Evolutionary conservation across 1,140 invertebrate species (phyloP), one percentile per base, ranked within the genome.

Genomic region (Ericerus pela): DNA sequence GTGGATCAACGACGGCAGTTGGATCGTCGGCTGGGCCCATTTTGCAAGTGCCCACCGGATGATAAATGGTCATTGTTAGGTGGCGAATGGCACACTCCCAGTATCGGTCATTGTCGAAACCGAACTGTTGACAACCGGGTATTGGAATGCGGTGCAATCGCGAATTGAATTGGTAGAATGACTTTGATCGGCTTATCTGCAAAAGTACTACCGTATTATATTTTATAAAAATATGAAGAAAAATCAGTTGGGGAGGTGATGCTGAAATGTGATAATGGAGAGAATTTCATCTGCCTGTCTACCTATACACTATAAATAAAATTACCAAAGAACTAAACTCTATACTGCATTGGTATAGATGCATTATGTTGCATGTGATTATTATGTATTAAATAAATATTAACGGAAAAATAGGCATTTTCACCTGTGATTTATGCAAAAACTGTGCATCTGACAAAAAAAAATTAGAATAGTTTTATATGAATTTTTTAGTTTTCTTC

Each of bases 51-150:
- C 84, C 83, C 18, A 81, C 78, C 0, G 84, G 84, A 73, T 86
- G 84, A 65, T 89, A 90, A 57, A 90, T 84, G 2, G 88, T 91
- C 81, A 88, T 85, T 0, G 84, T 81, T 43, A 88, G 82, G 20
- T 85, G 85, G 20, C 86, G 71, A 11, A 87, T 84, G 63, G 86
- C 81, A 64, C 88, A 92, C 63, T 88, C 87, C 72, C 87, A 81
- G 62, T 90, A 92, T 2, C 76, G 76, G 59, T 91, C 85, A 1
- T 79, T 79, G 14, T 76, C 78, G 64, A 88, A 87, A 59, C 75
- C 73, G 26, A 77, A 72, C 37, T 82, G 74, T 58, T 76, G 79
- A 64, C 88, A 92, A n/a, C 84, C 85, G 1, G 85, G 85, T 59
- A 88, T 67, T 4, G 82, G 80, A 4, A 77, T 76, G 29, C 73